Base-by-base conservation (phyloP, 2,797 vertebrate species). In the Hipposideros larvatus region DNA sequence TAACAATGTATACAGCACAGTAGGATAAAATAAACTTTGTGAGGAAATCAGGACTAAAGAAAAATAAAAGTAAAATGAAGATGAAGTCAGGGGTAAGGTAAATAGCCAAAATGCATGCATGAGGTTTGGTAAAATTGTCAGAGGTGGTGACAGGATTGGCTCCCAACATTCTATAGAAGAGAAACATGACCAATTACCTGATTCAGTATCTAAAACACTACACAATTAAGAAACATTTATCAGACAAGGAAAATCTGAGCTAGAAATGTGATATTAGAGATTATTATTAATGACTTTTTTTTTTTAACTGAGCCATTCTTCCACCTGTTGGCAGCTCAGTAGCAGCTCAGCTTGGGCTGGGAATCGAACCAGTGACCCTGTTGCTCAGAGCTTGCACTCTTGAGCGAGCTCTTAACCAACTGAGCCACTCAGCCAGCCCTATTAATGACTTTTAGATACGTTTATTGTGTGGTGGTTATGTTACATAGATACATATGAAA, bases 141-240 rank as follows among this genome's bases (percentile, higher is more conserved):
- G 70, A 46, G 28, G 13, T 43, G 8, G 21, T 31, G 55, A 92
- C 34, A 48, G 71, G 63, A 65, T 6, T 46, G 34, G 46, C 18
- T 84, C 46, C 34, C 63, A 65, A 75, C 43, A 41, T 37, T 46
- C 55, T 46, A 55, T 43, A 43, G 43, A 43, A 63, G 80, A 48
- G 46, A 82, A 68, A 82, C 41, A 70, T 7, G 34, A 21, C 19
- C 77, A 46, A 21, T 61, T n/a, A 86, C 1, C 18, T 24, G 26
- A 83, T 16, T 16, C 43, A 66, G n/a, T 48, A 79, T 31, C 48
- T 31, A 61, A 77, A 59, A 74, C 6, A 57, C 13, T 55, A 55
- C 4, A 43, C 10, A 91, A 53, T 61, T 87, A 90, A 95, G 57
- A 94, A 91, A 94, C 11, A 84, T 16, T 90, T 65, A 59, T 10